phyloP scores from a whole-genome alignment of 2,797 vertebrate species.

The Leptodactylus fallax region DNA sequence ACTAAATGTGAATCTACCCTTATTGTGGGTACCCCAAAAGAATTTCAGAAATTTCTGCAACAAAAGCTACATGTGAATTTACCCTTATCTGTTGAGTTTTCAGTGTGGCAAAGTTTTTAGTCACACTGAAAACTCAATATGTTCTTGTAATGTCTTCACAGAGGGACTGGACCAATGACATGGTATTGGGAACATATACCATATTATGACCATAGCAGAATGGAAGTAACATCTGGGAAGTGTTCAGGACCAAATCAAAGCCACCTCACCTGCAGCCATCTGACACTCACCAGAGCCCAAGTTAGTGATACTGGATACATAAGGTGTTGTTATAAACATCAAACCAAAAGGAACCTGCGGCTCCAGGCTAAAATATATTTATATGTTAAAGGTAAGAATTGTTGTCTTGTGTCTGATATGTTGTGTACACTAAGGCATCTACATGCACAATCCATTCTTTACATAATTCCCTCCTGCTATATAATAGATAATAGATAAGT shows the following conservation, averaged over 20 bases:
- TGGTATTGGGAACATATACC: conserved; percentile 76
- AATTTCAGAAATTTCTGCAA: no score
- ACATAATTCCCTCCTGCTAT: background rate
- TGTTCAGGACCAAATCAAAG: conserved; percentile 67
- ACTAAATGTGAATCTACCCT: no score
- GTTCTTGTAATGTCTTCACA: conserved; percentile 66
- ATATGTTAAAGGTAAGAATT: conserved; percentile 84
- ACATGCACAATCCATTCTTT: background rate
- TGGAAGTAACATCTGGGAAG: conserved; percentile 63
- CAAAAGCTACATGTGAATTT: no score
- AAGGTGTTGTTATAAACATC: conserved; percentile 73
- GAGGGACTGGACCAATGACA: conserved; percentile 75
- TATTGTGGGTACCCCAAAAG: no score
- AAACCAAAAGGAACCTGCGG: conserved; percentile 20
- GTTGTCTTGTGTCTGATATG: background rate
- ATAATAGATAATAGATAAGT: no score
- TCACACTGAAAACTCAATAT: background rate
- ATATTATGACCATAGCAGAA: conserved; percentile 66
- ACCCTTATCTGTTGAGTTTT: background rate
- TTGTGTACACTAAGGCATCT: background rate
- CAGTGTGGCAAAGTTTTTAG: background rate
- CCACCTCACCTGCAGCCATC: conserved; percentile 76
- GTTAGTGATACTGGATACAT: conserved; percentile 82
- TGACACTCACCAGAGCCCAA: conserved; percentile 73
- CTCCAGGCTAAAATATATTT: conserved; percentile 75